These are phyloP conservation scores for Acrobasis repandana DNA, from an alignment of 2,888 invertebrate genomes.

Conservation along the genomic window DNA sequence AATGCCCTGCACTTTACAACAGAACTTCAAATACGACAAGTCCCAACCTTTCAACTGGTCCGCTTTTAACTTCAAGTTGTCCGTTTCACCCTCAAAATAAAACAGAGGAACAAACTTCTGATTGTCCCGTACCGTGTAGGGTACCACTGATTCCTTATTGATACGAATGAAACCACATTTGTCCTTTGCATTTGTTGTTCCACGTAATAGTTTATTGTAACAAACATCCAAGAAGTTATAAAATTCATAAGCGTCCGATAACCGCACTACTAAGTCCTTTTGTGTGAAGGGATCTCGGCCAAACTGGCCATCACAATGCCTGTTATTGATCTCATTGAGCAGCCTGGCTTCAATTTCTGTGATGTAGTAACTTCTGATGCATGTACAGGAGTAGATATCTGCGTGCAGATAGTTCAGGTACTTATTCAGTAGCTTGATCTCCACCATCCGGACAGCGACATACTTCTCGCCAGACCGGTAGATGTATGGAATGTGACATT, in stretches of 20 bases:
- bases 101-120: constrained; percentile 96
- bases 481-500: constrained; percentile 94
- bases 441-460: constrained; percentile 97
- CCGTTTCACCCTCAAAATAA: constrained; percentile 94
- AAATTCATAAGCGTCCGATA: constrained; percentile 94
- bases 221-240: constrained; percentile 95
- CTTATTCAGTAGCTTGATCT: constrained; percentile 94
- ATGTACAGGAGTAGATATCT: constrained; percentile 95
- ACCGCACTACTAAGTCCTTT: constrained; percentile 94
- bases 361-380: constrained; percentile 96
- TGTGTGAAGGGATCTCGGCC: constrained; percentile 93
- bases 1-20: constrained; percentile 97
- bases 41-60: constrained; percentile 96
- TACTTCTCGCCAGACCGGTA: constrained; percentile 92
- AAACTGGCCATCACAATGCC: constrained; percentile 95
- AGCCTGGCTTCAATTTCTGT: constrained; percentile 95
- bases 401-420: constrained; percentile 94
- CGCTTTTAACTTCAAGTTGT: constrained; percentile 93
- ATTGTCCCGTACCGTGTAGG: constrained; percentile 92
- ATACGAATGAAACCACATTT: constrained; percentile 96
- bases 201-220: constrained; percentile 90
- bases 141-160: constrained; percentile 96
- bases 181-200: constrained; percentile 87
- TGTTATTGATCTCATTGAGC: constrained; percentile 95
- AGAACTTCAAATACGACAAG: constrained; percentile 95